phyloP scores from a whole-genome alignment of 2,797 vertebrate species.

The Myripristis jacobus region DNA sequence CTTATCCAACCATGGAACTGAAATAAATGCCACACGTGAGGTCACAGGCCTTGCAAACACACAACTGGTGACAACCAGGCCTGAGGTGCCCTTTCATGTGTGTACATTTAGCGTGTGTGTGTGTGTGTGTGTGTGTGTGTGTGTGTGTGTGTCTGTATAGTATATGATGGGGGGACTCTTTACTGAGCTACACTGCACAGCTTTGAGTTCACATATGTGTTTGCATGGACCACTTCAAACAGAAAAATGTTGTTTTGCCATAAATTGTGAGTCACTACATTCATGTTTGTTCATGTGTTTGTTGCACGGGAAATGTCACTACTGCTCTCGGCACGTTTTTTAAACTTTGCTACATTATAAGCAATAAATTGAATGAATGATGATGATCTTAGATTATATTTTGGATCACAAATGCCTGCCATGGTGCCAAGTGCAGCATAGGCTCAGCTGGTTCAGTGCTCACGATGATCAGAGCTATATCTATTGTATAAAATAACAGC shows the following conservation, averaged over 20 bases:
- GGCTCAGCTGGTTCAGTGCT: neutral
- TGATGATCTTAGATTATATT: neutral
- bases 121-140: no score
- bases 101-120: slow-evolving; percentile 26
- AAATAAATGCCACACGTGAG: slow-evolving; percentile 40
- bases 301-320: slow-evolving; percentile 15
- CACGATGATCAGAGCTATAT: neutral
- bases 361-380: neutral
- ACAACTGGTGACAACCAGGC: neutral
- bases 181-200: slow-evolving; percentile 14
- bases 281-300: slow-evolving; percentile 26
- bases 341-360: no score
- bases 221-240: slow-evolving; percentile 19
- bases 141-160: no score
- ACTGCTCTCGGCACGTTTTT: neutral
- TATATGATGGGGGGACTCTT: neutral
- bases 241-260: neutral
- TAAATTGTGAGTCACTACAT: slow-evolving; percentile 48
- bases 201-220: slow-evolving; percentile 38
- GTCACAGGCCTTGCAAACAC: slow-evolving; percentile 34
- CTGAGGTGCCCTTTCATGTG: slow-evolving; percentile 31
- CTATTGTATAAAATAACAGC: neutral
- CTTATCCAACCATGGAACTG: slow-evolving; percentile 14
- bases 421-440: neutral
- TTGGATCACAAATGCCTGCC: neutral